Conservation (phyloP, 2,797 vertebrate genomes). For the Delichon dasypus region DNA sequence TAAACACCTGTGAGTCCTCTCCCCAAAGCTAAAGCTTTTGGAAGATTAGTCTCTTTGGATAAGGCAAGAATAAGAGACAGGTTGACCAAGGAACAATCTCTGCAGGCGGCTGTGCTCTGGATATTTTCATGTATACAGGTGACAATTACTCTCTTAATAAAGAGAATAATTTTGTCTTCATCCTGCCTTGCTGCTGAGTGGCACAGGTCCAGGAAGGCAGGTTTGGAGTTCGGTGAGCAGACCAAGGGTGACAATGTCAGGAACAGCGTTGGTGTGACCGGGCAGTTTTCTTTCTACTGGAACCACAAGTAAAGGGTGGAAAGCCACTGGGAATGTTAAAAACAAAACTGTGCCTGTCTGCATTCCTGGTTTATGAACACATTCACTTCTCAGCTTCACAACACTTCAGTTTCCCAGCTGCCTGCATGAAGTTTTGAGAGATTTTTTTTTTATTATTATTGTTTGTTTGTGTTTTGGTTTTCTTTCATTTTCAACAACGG, state of each 20-base stretch:
- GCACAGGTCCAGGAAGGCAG: fast-evolving
- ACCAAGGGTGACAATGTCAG: neutral
- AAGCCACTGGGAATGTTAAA: neutral
- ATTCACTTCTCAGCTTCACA: neutral
- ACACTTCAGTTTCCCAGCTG: neutral
- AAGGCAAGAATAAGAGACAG: neutral
- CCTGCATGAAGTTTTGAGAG: neutral
- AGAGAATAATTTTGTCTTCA: neutral
- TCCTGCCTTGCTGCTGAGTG: neutral
- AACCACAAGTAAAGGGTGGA: neutral
- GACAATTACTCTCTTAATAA: neutral
- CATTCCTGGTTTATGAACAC: neutral
- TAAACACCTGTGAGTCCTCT: neutral
- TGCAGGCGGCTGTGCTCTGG: neutral
- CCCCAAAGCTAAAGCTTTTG: neutral
- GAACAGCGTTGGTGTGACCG: neutral
- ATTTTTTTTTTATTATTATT: neutral
- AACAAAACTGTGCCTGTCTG: neutral
- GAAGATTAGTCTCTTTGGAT: neutral
- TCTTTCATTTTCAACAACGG: neutral
- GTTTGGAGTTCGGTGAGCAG: neutral
- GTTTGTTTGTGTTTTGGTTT: neutral
- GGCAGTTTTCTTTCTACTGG: neutral
- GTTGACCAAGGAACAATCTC: neutral
- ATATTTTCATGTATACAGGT: neutral